Conservation (phyloP, 2,113 vertebrate genomes). For the Shinisaurus crocodilurus region DNA sequence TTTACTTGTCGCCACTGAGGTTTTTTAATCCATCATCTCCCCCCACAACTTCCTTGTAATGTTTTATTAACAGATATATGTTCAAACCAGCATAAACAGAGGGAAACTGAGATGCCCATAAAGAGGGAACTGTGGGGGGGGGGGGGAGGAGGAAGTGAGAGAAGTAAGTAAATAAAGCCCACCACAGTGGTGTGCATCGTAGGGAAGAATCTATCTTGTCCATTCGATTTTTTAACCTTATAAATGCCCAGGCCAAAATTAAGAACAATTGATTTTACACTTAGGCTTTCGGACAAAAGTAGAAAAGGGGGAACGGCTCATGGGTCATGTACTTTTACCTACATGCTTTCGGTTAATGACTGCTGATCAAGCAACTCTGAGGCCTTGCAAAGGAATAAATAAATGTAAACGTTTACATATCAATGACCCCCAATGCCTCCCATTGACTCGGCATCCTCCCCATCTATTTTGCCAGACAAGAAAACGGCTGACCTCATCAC, state of each 20-base stretch:
- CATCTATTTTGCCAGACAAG: constrained; percentile 58
- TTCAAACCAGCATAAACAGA: constrained; percentile 57
- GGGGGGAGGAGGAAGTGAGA: background rate
- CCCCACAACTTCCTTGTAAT: constrained; percentile 58
- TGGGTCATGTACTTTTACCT: constrained; percentile 43
- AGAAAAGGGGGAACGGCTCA: background rate
- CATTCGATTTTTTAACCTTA: constrained; percentile 66
- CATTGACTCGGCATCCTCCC: constrained; percentile 52
- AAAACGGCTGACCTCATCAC: constrained; percentile 59
- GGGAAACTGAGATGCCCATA: constrained; percentile 37
- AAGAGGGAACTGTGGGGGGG: constrained; percentile 1
- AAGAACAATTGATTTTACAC: constrained; percentile 44
- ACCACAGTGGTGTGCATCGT: background rate
- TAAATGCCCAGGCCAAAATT: background rate
- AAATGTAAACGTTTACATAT: constrained; percentile 55
- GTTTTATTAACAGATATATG: constrained; percentile 66
- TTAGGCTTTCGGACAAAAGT: constrained; percentile 59
- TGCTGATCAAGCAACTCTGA: constrained; percentile 37
- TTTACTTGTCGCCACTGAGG: constrained; percentile 60
- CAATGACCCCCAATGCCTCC: constrained; percentile 49
- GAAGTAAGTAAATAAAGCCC: background rate
- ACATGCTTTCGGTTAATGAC: constrained; percentile 37
- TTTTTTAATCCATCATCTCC: constrained; percentile 55
- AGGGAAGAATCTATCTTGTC: constrained; percentile 21
- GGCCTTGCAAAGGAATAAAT: constrained; percentile 60